These are phyloP conservation scores for Phoeniculus purpureus DNA, from an alignment of 2,797 vertebrate genomes.

Conservation along the genomic window DNA sequence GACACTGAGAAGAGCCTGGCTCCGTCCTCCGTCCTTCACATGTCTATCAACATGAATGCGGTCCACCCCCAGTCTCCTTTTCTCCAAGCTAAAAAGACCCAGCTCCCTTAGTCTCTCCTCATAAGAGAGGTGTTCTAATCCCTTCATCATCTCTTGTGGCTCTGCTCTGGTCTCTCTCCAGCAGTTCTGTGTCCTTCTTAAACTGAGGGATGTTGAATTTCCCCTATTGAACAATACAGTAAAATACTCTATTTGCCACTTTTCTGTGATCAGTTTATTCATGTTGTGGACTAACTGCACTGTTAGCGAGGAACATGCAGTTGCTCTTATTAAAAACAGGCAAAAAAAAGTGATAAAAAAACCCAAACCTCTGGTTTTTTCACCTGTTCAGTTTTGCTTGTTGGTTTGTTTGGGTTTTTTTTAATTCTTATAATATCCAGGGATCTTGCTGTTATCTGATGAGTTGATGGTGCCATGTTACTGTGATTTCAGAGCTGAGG, in stretches of 20 bases:
- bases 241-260: not conserved
- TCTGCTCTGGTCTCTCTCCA: too few species aligned
- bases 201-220: not conserved
- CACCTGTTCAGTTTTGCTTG: not conserved
- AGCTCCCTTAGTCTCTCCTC: too few species aligned
- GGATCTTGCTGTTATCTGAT: not conserved
- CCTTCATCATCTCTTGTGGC: too few species aligned
- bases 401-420: not conserved
- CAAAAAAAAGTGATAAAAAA: not conserved
- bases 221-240: not conserved
- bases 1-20: too few species aligned
- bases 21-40: too few species aligned
- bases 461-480: not conserved
- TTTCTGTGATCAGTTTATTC: not conserved
- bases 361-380: accelerated
- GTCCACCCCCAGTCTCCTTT: too few species aligned
- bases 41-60: too few species aligned
- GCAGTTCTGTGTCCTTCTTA: too few species aligned
- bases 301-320: not conserved
- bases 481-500: not conserved
- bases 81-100: too few species aligned
- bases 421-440: not conserved
- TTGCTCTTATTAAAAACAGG: not conserved
- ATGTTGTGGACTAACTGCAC: not conserved
- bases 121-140: too few species aligned